Evolutionary conservation across 37 sponge, comb jelly and placozoan species (phyloP).

Genomic region (Chondrilla cf. caribensis): DNA sequence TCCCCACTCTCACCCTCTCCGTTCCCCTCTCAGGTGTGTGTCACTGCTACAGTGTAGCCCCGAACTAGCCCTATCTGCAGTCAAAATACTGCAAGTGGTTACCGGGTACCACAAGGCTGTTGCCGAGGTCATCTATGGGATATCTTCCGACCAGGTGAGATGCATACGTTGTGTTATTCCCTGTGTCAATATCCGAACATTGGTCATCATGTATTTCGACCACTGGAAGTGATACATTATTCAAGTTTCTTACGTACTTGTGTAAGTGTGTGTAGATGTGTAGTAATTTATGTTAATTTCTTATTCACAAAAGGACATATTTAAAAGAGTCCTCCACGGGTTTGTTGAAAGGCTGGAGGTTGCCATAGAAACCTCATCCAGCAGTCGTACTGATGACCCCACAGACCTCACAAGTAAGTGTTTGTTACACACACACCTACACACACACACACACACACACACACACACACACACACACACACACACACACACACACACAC

Average conservation of each 20-base stretch:
- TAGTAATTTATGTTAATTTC: no score
- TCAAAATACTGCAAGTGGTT: conserved; percentile 62
- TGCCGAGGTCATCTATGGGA: conserved; percentile 34
- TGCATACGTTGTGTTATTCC: no score
- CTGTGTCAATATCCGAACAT: no score
- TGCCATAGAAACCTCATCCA: conserved; percentile 21
- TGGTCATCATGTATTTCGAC: no score
- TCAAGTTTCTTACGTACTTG: no score
- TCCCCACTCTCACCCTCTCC: background rate
- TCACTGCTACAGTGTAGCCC: conserved; percentile 49
- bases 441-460: no score
- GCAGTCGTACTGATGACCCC: no score
- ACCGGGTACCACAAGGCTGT: conserved; percentile 36
- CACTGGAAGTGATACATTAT: no score
- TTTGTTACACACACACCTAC: no score
- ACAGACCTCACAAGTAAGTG: no score
- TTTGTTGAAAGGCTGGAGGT: conserved; percentile 83
- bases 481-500: background rate
- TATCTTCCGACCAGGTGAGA: conserved; percentile 52
- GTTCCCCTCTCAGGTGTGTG: conserved; percentile 63
- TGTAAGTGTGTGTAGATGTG: no score
- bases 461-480: no score
- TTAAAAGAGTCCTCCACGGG: conserved; percentile 55
- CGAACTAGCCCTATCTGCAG: conserved; percentile 76
- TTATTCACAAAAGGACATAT: conserved; percentile 32